A percentile compares a stretch with the other conserved stretches of the same genome.
phyloP scores from a whole-genome alignment of 2,888 invertebrate genomes.

The Drosophila rubida region DNA sequence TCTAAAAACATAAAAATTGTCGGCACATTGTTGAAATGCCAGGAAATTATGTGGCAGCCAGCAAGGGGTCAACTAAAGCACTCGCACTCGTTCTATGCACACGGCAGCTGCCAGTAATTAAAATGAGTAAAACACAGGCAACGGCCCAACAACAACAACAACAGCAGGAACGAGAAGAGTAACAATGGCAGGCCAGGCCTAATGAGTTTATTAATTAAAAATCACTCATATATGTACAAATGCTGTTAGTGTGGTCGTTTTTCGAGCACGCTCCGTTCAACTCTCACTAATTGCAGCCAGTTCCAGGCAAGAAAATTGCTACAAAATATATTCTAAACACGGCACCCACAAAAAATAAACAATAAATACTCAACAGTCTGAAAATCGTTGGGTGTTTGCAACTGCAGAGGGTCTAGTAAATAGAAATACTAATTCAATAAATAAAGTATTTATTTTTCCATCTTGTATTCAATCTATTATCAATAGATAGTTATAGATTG shows the following conservation, averaged over 20 bases:
- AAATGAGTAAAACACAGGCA: slow-evolving; percentile 66
- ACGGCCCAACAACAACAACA: slow-evolving; percentile 19
- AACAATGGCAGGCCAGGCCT: slow-evolving; percentile 52
- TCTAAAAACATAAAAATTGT: slow-evolving; percentile 71
- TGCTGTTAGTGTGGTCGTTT: slow-evolving; percentile 28
- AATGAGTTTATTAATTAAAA: slow-evolving; percentile 80
- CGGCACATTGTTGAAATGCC: slow-evolving; percentile 75
- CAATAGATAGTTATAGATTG: no score
- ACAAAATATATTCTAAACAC: slow-evolving; percentile 57
- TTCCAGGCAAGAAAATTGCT: slow-evolving; percentile 33
- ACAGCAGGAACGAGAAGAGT: slow-evolving; percentile 27
- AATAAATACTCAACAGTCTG: neutral
- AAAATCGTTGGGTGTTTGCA: neutral
- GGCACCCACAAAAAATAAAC: slow-evolving; percentile 18
- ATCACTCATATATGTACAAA: slow-evolving; percentile 52
- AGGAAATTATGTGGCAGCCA: slow-evolving; percentile 72
- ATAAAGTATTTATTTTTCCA: no score
- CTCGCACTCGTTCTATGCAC: slow-evolving; percentile 12
- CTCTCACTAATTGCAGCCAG: slow-evolving; percentile 49
- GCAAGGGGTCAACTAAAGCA: slow-evolving; percentile 49
- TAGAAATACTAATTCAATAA: no score
- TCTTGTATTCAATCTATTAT: no score
- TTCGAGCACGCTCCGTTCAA: slow-evolving; percentile 31
- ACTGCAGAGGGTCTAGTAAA: neutral
- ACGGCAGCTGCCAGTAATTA: slow-evolving; percentile 75